Percentiles rank a stretch among this genome's conserved stretches.
These are phyloP conservation scores for Vombatus ursinus DNA, from an alignment of 2,113 vertebrate species.

Conservation along the genomic window DNA sequence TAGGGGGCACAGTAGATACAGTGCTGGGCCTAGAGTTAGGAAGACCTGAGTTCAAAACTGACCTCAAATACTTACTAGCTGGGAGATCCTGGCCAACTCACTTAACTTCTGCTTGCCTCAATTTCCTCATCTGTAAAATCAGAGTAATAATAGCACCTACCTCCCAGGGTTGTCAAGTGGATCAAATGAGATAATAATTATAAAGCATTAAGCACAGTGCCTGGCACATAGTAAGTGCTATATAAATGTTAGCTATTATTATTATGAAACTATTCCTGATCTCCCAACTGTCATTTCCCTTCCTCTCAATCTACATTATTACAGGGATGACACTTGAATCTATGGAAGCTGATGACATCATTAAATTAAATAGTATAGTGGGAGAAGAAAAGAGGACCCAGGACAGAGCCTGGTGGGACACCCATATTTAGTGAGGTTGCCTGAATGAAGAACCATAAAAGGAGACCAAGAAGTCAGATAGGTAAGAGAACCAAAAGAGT, in stretches of 20 bases:
- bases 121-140: neutral
- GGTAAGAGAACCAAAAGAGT: too few species aligned
- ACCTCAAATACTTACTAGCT: neutral
- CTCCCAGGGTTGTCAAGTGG: neutral
- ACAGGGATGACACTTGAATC: too few species aligned
- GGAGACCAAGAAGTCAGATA: too few species aligned
- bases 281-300: neutral
- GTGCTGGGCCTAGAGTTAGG: neutral
- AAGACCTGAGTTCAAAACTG: neutral
- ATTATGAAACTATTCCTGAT: neutral
- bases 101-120: neutral
- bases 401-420: too few species aligned
- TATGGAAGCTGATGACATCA: too few species aligned
- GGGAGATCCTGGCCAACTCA: neutral
- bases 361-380: too few species aligned
- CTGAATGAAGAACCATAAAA: too few species aligned
- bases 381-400: too few species aligned
- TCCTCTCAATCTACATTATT: neutral
- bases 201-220: neutral
- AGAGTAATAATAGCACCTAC: neutral
- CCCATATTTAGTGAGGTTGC: too few species aligned
- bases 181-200: neutral
- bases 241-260: neutral
- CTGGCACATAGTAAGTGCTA: neutral
- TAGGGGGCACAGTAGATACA: neutral